Percentiles rank a stretch among this genome's conserved stretches.
These are phyloP conservation scores for Syrista parreyssii DNA, from an alignment of 2,888 invertebrate genomes.

Conservation along the genomic window DNA sequence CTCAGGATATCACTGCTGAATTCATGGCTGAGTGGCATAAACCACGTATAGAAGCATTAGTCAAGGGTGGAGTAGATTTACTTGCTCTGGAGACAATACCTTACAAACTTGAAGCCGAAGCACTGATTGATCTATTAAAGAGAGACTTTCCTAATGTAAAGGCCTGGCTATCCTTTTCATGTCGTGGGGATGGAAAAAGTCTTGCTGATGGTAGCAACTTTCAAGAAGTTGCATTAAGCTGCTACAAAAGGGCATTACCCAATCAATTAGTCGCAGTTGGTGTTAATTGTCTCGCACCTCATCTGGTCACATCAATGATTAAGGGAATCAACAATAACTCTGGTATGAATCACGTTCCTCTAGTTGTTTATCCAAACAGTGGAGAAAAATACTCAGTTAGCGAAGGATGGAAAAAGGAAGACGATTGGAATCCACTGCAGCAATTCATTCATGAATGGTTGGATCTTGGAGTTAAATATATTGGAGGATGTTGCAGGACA, in stretches of 20 bases:
- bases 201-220: slow-evolving; percentile 87
- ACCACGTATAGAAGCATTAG: slow-evolving; percentile 81
- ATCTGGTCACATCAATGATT: slow-evolving; percentile 73
- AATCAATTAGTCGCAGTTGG: slow-evolving; percentile 88
- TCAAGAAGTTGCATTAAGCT: slow-evolving; percentile 76
- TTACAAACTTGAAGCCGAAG: slow-evolving; percentile 84
- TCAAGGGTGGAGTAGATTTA: slow-evolving; percentile 85
- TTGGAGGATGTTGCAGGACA: slow-evolving; percentile 94
- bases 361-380: slow-evolving; percentile 93
- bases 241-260: slow-evolving; percentile 72
- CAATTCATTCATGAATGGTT: slow-evolving; percentile 84
- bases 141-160: slow-evolving; percentile 79
- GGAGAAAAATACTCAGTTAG: slow-evolving; percentile 83
- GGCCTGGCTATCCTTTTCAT: slow-evolving; percentile 91
- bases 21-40: slow-evolving; percentile 86
- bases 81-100: slow-evolving; percentile 95
- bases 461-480: slow-evolving; percentile 81
- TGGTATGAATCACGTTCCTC: slow-evolving; percentile 71
- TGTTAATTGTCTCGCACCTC: slow-evolving; percentile 86
- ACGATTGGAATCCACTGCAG: slow-evolving; percentile 78
- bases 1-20: slow-evolving; percentile 72
- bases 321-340: slow-evolving; percentile 69
- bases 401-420: slow-evolving; percentile 69
- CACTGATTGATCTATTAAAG: slow-evolving; percentile 81
- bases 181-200: slow-evolving; percentile 73